Percentiles rank a stretch among this genome's conserved stretches.
These are phyloP conservation scores for Scalopus aquaticus DNA, from an alignment of 2,113 vertebrate species.

Conservation along the genomic window DNA sequence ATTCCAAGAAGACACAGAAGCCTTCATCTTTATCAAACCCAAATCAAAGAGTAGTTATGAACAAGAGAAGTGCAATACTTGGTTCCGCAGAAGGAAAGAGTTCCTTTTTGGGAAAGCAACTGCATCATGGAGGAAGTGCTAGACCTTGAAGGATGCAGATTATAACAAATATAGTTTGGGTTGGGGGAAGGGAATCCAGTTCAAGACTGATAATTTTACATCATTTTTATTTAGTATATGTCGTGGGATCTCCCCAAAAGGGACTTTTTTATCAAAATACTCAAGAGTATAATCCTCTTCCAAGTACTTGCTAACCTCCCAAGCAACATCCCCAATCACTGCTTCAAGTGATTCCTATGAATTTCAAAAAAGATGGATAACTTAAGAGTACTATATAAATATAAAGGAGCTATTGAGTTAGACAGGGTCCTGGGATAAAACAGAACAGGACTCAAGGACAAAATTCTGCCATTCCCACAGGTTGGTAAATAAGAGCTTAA, in stretches of 20 bases:
- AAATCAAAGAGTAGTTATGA: background rate
- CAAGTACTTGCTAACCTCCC: too few relatives aligned
- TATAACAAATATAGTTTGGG: background rate
- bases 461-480: too few relatives aligned
- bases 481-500: too few relatives aligned
- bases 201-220: background rate
- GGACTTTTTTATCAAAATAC: too few relatives aligned
- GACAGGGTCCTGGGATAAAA: too few relatives aligned
- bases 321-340: too few relatives aligned
- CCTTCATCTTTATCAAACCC: background rate
- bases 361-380: background rate
- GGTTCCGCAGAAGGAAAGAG: background rate
- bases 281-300: too few relatives aligned
- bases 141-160: background rate
- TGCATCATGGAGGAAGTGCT: background rate
- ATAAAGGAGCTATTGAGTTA: background rate
- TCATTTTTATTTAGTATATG: background rate
- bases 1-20: background rate
- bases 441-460: too few relatives aligned
- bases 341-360: background rate
- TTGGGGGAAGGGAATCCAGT: background rate
- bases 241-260: too few relatives aligned
- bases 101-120: background rate
- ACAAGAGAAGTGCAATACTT: background rate
- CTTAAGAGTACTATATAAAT: background rate